These are phyloP conservation scores for Channa argus DNA, from an alignment of 2,113 vertebrate genomes.

Conservation along the genomic window DNA sequence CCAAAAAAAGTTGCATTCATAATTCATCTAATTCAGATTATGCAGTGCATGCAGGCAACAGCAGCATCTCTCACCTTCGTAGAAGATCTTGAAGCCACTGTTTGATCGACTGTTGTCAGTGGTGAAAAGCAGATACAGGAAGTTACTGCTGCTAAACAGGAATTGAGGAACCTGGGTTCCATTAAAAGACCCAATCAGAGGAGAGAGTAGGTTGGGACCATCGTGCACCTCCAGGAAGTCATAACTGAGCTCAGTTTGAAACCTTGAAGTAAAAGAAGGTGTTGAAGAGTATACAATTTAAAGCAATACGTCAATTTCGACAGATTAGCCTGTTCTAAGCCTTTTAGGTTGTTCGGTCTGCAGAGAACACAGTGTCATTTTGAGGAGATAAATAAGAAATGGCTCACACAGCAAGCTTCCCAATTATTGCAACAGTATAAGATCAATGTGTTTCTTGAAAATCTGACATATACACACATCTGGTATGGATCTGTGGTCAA, in stretches of 20 bases:
- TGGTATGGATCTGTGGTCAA: constrained; percentile 36
- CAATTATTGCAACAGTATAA: constrained; percentile 32
- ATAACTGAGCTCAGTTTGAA: constrained; percentile 98
- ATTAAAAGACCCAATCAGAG: constrained; percentile 95
- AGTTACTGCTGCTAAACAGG: constrained; percentile 93
- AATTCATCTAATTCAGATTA: not conserved
- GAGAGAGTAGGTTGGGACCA: constrained; percentile 93
- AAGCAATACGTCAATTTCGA: constrained; percentile 14
- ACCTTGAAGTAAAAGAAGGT: constrained; percentile 81
- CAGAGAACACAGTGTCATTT: constrained; percentile 21
- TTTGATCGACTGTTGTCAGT: constrained; percentile 99
- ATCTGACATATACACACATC: constrained; percentile 14
- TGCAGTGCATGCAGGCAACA: not conserved
- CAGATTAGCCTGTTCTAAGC: constrained; percentile 10
- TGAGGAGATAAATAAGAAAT: constrained; percentile 16
- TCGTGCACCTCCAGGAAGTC: constrained; percentile 98
- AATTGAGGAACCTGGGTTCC: constrained; percentile 98
- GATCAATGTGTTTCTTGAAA: constrained; percentile 52
- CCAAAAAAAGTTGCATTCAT: not conserved
- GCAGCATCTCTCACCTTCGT: constrained; percentile 87
- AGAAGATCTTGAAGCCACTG: constrained; percentile 98
- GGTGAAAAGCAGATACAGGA: constrained; percentile 96
- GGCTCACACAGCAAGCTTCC: not conserved
- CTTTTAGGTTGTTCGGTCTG: not conserved
- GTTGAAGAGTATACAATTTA: not conserved